phyloP scores from a whole-genome alignment of 2,888 invertebrate species.

The Catocala nupta region DNA sequence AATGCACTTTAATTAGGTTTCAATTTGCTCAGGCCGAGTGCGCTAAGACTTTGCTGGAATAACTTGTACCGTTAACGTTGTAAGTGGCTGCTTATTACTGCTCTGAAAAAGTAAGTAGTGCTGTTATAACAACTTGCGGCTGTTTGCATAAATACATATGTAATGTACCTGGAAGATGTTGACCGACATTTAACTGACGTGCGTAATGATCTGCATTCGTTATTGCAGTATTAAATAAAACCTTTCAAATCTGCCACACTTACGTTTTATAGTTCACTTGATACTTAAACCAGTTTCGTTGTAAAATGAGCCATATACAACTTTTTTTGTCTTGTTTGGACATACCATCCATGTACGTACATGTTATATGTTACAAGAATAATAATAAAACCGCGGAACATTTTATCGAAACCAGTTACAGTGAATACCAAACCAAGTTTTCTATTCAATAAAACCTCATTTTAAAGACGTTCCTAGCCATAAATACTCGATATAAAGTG shows the following conservation, averaged over 20 bases:
- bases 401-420: no score
- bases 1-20: conserved; percentile 60
- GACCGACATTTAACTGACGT: conserved; percentile 20
- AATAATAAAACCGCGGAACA: not conserved
- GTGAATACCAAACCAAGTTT: conserved; percentile 28
- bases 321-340: conserved; percentile 8
- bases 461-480: conserved; percentile 47
- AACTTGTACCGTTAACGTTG: conserved; percentile 35
- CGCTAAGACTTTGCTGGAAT: conserved; percentile 36
- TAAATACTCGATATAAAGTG: conserved; percentile 62
- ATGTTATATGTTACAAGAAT: not conserved
- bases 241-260: conserved; percentile 20
- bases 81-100: conserved; percentile 30
- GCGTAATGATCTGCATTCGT: conserved; percentile 29
- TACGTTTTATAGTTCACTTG: conserved; percentile 20
- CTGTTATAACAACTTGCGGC: conserved; percentile 20
- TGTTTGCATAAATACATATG: conserved; percentile 35
- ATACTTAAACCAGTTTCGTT: conserved; percentile 15
- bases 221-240: conserved; percentile 23
- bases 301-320: conserved; percentile 6
- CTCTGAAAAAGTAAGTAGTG: conserved; percentile 36
- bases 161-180: conserved; percentile 33
- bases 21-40: conserved; percentile 56
- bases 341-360: no score
- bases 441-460: conserved; percentile 22